These are phyloP conservation scores for Helicoverpa assulta DNA, from an alignment of 2,888 invertebrate species.

Conservation along the genomic window DNA sequence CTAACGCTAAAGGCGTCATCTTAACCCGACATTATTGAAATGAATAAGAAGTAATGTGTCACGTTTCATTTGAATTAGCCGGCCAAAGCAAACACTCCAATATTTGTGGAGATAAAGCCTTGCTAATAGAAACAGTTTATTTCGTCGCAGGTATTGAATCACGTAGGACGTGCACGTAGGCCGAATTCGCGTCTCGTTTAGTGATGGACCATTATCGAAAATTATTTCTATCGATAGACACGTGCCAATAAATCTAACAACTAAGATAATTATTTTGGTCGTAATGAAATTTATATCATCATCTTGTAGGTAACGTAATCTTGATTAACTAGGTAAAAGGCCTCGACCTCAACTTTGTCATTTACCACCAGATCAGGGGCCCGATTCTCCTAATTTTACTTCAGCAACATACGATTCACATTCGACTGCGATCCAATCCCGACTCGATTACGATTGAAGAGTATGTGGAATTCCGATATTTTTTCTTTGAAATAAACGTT, in stretches of 20 bases:
- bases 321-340: no score
- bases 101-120: constrained; percentile 78
- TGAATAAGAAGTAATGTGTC: constrained; percentile 73
- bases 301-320: no score
- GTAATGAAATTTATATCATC: no score
- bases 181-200: constrained; percentile 28
- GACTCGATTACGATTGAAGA: no score
- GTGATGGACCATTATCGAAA: constrained; percentile 4
- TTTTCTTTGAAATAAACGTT: no score
- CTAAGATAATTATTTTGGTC: no score
- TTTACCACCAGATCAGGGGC: no score
- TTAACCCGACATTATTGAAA: constrained; percentile 49
- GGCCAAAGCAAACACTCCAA: constrained; percentile 75
- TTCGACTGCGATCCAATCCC: no score
- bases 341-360: no score
- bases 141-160: constrained; percentile 64
- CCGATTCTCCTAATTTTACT: no score
- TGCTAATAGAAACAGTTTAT: constrained; percentile 72
- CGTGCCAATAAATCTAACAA: neutral
- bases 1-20: neutral
- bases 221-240: neutral
- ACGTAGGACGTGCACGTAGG: constrained; percentile 57
- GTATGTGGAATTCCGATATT: no score
- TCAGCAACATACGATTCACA: no score
- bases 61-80: constrained; percentile 79